Evolutionary conservation across 1,140 invertebrate genomes (phyloP).

Genomic region (Drosophila pandora): DNA sequence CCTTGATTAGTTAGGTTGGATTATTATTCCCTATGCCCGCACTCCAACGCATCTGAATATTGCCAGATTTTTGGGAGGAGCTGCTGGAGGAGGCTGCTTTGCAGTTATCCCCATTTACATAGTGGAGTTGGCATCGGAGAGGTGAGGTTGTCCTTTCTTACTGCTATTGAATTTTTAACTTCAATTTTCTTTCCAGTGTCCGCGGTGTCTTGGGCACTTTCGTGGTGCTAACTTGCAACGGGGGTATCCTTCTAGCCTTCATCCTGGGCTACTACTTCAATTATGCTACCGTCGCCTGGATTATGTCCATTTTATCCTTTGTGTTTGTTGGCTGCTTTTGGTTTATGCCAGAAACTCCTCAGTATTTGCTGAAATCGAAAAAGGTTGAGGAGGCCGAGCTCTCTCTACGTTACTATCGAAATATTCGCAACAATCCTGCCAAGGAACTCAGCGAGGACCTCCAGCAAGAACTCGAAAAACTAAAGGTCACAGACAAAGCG

Average conservation of each 20-base stretch:
- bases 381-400: conserved; percentile 80
- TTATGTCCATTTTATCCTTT: conserved; percentile 83
- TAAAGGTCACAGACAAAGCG: conserved; percentile 41
- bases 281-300: conserved; percentile 84
- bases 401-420: conserved; percentile 71
- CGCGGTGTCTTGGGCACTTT: conserved; percentile 85
- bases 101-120: conserved; percentile 84
- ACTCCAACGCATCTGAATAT: conserved; percentile 75
- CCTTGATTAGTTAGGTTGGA: conserved; percentile 65
- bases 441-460: conserved; percentile 61
- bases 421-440: conserved; percentile 45
- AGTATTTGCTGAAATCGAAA: conserved; percentile 84
- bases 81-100: conserved; percentile 83
- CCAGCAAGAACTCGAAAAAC: conserved; percentile 66
- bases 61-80: conserved; percentile 83
- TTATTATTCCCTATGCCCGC: conserved; percentile 82
- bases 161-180: neutral
- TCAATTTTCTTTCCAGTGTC: conserved; percentile 37
- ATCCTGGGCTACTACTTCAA: conserved; percentile 84
- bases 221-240: conserved; percentile 84
- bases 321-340: conserved; percentile 84
- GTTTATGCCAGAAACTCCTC: conserved; percentile 85
- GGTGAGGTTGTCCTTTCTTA: conserved; percentile 33
- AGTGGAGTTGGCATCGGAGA: conserved; percentile 84
- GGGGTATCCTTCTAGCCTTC: conserved; percentile 85